These are phyloP conservation scores for Diaphora mendica DNA, from an alignment of 2,888 invertebrate genomes.

Conservation along the genomic window DNA sequence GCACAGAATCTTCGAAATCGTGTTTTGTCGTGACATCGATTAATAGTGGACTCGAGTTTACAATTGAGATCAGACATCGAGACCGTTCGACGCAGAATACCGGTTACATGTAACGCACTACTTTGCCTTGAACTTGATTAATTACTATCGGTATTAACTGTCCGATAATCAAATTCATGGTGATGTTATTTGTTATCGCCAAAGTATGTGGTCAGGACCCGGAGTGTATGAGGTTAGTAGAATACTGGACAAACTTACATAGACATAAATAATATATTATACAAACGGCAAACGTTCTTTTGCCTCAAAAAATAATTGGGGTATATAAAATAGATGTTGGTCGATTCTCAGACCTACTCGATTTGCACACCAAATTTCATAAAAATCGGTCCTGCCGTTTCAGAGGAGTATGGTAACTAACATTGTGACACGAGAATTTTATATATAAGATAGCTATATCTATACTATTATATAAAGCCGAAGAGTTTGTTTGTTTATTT, in stretches of 20 bases:
- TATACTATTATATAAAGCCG: too few species aligned
- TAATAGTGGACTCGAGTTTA: conserved; percentile 58
- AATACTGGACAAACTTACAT: neutral
- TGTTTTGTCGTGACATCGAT: conserved; percentile 62
- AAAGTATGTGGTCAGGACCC: conserved; percentile 40
- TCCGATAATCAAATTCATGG: conserved; percentile 52
- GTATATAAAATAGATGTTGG: too few species aligned
- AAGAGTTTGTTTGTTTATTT: too few species aligned
- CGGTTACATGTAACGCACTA: conserved; percentile 54
- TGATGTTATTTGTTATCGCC: conserved; percentile 48
- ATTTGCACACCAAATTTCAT: too few species aligned
- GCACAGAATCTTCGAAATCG: conserved; percentile 26
- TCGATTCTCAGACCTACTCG: too few species aligned
- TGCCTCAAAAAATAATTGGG: too few species aligned
- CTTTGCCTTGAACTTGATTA: conserved; percentile 58
- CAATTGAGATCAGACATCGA: conserved; percentile 35
- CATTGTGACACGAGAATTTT: too few species aligned
- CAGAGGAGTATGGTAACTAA: too few species aligned
- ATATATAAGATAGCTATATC: too few species aligned
- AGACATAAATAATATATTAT: neutral
- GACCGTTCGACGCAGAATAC: conserved; percentile 34
- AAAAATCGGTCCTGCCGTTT: too few species aligned
- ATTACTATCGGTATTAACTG: conserved; percentile 36
- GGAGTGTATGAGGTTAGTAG: conserved; percentile 28
- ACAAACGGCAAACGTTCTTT: too few species aligned